Percentiles rank a stretch among this genome's conserved stretches.
phyloP scores from a whole-genome alignment of 2,113 vertebrate species.

The Crypturellus undulatus region DNA sequence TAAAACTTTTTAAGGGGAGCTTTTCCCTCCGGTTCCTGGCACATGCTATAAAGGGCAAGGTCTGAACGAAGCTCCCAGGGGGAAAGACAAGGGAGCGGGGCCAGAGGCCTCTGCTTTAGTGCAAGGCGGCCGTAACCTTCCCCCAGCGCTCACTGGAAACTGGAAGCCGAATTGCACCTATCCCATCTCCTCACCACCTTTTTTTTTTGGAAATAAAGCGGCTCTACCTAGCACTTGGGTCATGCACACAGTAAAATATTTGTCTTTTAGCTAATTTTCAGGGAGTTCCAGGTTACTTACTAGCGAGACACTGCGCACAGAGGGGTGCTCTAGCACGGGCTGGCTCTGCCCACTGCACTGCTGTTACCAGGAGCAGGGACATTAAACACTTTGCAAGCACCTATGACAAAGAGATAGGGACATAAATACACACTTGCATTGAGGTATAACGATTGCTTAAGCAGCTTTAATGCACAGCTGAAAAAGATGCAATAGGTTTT shows the following conservation, averaged over 20 bases:
- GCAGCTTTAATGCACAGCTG: background rate
- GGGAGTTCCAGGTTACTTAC: constrained; percentile 36
- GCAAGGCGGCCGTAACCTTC: background rate
- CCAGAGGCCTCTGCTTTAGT: background rate
- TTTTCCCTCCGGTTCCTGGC: background rate
- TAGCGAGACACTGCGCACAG: constrained; percentile 28
- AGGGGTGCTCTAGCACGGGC: background rate
- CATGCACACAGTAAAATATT: background rate
- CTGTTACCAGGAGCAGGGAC: background rate
- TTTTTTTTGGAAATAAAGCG: background rate
- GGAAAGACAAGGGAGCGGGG: background rate
- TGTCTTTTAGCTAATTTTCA: constrained; percentile 26
- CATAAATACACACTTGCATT: background rate
- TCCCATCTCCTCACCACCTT: background rate
- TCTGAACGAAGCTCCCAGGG: background rate
- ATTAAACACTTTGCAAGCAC: background rate
- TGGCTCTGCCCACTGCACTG: background rate
- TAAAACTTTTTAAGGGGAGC: background rate
- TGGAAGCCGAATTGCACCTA: background rate
- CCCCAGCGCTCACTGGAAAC: background rate
- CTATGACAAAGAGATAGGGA: background rate
- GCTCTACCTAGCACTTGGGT: background rate
- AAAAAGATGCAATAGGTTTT: too few species aligned
- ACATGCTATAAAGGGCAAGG: background rate
- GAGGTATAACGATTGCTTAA: background rate